Evolutionary conservation across 2,888 invertebrate genomes (phyloP).

Genomic region (Acanthosepion pharaonis): DNA sequence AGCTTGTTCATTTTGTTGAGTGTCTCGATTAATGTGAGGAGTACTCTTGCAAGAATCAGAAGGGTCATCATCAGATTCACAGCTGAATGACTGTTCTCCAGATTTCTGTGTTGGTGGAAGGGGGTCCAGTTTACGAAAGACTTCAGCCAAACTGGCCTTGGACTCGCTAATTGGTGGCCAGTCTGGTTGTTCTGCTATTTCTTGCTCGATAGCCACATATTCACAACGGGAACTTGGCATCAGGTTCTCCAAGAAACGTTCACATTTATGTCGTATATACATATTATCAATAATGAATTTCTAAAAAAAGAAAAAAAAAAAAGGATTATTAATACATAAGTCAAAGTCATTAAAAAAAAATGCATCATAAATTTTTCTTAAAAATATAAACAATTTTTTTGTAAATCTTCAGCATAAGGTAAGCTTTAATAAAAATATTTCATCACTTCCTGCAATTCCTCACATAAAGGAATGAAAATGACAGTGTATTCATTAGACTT

Average conservation of each 20-base stretch:
- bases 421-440: too few species aligned
- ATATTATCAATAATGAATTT: conserved; percentile 64
- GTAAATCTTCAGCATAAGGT: too few species aligned
- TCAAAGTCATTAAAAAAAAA: neutral
- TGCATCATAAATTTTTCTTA: too few species aligned
- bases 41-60: conserved; percentile 24
- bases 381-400: too few species aligned
- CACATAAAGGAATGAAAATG: neutral
- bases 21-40: neutral
- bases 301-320: conserved; percentile 54
- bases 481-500: neutral
- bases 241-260: conserved; percentile 50
- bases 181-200: conserved; percentile 61
- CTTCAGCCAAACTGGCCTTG: conserved; percentile 25
- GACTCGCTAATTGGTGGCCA: conserved; percentile 67
- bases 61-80: conserved; percentile 38
- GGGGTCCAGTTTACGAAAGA: neutral
- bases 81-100: neutral
- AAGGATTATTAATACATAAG: neutral
- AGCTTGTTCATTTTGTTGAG: neutral
- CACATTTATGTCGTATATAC: conserved; percentile 56
- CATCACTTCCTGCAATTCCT: neutral
- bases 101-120: too few species aligned
- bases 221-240: conserved; percentile 57
- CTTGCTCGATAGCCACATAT: conserved; percentile 66